Evolutionary conservation across 1,140 invertebrate genomes (phyloP).

Genomic region (Himalopsyche phryganea): DNA sequence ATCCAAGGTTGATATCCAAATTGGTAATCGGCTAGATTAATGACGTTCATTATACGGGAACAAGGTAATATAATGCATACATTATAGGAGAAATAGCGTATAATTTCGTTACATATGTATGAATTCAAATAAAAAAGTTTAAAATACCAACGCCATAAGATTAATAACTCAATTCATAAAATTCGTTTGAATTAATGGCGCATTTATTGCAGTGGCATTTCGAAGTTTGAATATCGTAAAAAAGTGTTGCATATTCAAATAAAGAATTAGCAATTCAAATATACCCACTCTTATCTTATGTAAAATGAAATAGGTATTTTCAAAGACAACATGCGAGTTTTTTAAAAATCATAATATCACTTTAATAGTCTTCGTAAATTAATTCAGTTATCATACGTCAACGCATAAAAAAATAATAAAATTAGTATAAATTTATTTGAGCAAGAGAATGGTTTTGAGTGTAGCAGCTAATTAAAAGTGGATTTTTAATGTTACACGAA

Average conservation of each 20-base stretch:
- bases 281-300: no score
- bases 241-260: no score
- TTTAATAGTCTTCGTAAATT: no score
- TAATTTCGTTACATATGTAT: background rate
- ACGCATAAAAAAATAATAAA: no score
- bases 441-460: no score
- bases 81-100: background rate
- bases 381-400: no score
- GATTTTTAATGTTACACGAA: background rate
- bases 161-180: slow-evolving; percentile 13
- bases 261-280: slow-evolving; percentile 12
- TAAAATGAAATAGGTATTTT: background rate
- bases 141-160: background rate
- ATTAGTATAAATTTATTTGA: no score
- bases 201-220: slow-evolving; percentile 6
- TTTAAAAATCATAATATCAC: background rate
- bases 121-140: background rate
- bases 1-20: no score
- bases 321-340: background rate
- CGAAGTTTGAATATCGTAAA: background rate
- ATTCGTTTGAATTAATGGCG: slow-evolving; percentile 1
- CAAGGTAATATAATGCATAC: background rate
- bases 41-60: background rate
- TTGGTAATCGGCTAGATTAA: no score
- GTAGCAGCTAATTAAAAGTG: no score